These are phyloP conservation scores for Calephelis virginiensis DNA, from an alignment of 1,140 invertebrate genomes.

Conservation along the genomic window DNA sequence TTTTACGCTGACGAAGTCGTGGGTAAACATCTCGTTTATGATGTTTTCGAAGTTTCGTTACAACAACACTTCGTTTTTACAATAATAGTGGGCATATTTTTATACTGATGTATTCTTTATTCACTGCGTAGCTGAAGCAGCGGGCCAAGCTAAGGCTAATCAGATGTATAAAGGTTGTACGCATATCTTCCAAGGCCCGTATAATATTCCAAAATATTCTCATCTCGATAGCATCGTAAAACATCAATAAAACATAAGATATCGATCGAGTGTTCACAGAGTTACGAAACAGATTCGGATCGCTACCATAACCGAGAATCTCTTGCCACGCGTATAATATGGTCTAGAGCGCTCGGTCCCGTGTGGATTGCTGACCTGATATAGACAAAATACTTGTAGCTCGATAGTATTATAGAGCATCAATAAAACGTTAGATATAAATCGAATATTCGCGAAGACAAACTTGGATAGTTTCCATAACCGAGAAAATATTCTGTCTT, in stretches of 20 bases:
- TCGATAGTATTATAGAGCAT: no score
- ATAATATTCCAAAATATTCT: conserved; percentile 3
- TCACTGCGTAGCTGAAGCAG: no score
- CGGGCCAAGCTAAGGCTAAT: neutral
- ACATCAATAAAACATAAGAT: conserved; percentile 14
- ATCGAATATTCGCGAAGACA: no score
- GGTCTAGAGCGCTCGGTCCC: conserved; percentile 8
- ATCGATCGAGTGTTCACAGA: conserved; percentile 6
- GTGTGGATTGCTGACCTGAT: neutral
- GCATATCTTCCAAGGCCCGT: neutral
- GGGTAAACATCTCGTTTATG: no score
- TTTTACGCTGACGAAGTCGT: no score
- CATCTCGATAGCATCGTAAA: conserved; percentile 3
- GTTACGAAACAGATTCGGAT: conserved; percentile 13
- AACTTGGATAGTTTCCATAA: no score
- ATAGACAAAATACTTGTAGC: no score
- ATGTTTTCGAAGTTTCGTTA: no score
- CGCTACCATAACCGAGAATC: conserved; percentile 4
- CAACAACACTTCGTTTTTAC: no score
- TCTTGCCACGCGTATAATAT: neutral
- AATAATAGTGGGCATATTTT: no score
- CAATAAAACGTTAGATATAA: no score
- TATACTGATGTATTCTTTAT: neutral
- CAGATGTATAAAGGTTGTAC: conserved; percentile 1
- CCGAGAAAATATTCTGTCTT: no score